phyloP scores from a whole-genome alignment of 2,888 invertebrate species.

The Carpatolechia fugitivella region DNA sequence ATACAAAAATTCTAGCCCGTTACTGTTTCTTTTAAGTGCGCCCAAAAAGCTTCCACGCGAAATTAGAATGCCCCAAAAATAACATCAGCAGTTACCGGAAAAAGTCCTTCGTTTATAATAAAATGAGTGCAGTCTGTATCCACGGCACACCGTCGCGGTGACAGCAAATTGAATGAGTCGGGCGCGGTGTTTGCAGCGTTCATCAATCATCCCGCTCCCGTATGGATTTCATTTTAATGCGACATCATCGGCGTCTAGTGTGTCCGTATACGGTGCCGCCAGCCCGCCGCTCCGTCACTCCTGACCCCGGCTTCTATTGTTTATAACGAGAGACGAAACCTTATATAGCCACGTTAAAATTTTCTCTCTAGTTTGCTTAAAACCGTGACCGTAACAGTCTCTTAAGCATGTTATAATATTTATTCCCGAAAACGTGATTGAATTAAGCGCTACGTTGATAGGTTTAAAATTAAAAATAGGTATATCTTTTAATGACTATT shows the following conservation, averaged over 20 bases:
- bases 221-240: slow-evolving; percentile 78
- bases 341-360: too few relatives aligned
- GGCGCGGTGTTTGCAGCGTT: slow-evolving; percentile 66
- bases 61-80: neutral
- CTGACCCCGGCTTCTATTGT: slow-evolving; percentile 32
- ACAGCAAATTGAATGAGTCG: slow-evolving; percentile 73
- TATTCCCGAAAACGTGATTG: too few relatives aligned
- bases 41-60: neutral
- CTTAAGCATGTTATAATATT: too few relatives aligned
- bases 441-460: too few relatives aligned
- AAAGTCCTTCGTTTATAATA: slow-evolving; percentile 22
- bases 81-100: slow-evolving; percentile 3
- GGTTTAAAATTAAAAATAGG: too few relatives aligned
- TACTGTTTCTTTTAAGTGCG: too few relatives aligned
- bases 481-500: too few relatives aligned
- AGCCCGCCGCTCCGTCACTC: neutral
- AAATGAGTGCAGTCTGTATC: slow-evolving; percentile 39
- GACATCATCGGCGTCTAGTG: slow-evolving; percentile 72
- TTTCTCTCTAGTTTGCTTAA: too few relatives aligned
- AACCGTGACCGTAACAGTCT: too few relatives aligned
- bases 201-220: slow-evolving; percentile 73
- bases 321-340: slow-evolving; percentile 8
- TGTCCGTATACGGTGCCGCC: slow-evolving; percentile 33
- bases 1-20: too few relatives aligned
- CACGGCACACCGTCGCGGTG: slow-evolving; percentile 24